phyloP scores from a whole-genome alignment of 2,797 vertebrate species.

The Phrynocephalus guinanensis region DNA sequence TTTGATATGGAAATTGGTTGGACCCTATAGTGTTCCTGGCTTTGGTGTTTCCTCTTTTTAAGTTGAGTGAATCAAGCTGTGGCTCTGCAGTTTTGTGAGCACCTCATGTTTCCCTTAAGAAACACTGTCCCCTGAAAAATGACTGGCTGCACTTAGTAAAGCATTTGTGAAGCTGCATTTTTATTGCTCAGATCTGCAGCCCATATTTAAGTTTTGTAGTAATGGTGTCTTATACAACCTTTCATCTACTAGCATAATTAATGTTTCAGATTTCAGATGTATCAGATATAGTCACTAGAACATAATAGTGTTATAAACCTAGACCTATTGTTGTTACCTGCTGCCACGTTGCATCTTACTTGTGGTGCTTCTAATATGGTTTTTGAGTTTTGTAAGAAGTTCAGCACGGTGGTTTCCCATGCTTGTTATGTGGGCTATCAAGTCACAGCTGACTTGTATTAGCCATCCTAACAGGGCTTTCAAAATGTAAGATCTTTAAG shows the following conservation, averaged over 20 bases:
- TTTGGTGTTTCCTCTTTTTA: neutral
- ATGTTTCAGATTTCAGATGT: neutral
- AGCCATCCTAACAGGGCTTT: no score
- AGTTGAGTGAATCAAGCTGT: neutral
- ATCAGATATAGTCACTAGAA: no score
- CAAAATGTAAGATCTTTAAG: no score
- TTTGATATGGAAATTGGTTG: neutral
- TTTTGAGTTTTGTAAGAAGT: no score
- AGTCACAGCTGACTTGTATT: no score
- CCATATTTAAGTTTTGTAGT: constrained; percentile 13
- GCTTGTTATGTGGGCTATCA: no score
- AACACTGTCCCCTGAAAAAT: constrained; percentile 18
- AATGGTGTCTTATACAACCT: constrained; percentile 7
- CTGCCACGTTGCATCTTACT: no score
- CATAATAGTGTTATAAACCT: no score
- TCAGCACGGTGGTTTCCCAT: no score
- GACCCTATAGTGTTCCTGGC: neutral
- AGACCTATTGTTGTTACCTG: no score
- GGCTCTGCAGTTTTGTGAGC: neutral
- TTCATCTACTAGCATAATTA: neutral
- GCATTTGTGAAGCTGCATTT: neutral
- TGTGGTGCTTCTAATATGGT: no score
- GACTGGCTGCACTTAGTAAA: constrained; percentile 11
- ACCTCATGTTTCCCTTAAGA: neutral
- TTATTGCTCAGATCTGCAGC: no score